A percentile compares a stretch with the other conserved stretches of the same genome.
These are phyloP conservation scores for Heterodera carotae DNA, from an alignment of 1,140 invertebrate species.

Conservation along the genomic window DNA sequence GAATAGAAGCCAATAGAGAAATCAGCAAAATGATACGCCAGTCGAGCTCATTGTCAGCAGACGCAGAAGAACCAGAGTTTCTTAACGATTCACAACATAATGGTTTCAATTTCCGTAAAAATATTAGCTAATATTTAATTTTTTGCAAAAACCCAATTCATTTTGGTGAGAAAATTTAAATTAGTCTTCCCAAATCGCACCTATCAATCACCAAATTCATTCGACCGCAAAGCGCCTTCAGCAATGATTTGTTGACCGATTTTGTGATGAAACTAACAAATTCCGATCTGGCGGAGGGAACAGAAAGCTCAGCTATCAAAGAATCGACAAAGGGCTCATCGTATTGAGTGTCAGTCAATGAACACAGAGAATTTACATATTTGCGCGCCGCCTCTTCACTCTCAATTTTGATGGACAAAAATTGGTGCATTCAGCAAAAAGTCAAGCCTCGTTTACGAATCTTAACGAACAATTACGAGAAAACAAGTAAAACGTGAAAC, in stretches of 20 bases:
- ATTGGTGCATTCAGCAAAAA: not conserved
- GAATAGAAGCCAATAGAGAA: conserved; percentile 35
- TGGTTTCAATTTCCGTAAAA: not conserved
- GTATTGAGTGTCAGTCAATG: not conserved
- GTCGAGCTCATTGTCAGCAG: conserved; percentile 9
- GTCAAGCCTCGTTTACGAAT: not conserved
- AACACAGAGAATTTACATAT: conserved; percentile 16
- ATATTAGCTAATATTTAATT: no score
- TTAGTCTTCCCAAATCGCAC: conserved; percentile 5
- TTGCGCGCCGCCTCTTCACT: conserved; percentile 15
- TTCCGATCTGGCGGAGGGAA: conserved; percentile 9
- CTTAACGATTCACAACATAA: no score
- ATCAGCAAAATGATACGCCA: conserved; percentile 41
- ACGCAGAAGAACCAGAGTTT: not conserved
- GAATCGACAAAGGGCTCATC: conserved; percentile 23
- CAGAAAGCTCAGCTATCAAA: conserved; percentile 23
- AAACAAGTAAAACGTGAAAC: not conserved
- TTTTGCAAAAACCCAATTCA: no score
- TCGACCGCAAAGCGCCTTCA: conserved; percentile 7
- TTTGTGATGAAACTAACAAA: conserved; percentile 24
- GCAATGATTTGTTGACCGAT: not conserved
- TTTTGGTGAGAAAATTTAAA: no score
- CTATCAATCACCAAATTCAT: conserved; percentile 11
- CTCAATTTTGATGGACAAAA: conserved; percentile 4
- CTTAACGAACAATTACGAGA: not conserved